Base-by-base conservation (phyloP, 2,797 vertebrate species). In the Muraenolepis orangiensis region DNA sequence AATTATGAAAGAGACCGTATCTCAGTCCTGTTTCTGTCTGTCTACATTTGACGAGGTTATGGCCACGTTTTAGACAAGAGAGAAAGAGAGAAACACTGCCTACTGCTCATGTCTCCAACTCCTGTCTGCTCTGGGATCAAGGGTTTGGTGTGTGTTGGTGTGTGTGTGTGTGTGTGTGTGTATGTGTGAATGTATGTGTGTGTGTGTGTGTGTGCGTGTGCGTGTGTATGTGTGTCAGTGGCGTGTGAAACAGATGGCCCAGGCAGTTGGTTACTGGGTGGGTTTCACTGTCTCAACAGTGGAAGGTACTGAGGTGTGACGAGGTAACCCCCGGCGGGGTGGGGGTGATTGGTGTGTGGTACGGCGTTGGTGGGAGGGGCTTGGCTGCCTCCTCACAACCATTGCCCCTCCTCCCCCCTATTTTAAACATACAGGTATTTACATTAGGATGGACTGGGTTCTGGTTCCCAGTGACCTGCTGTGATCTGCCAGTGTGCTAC, bases 241-340 rank as follows among this genome's bases (percentile, higher is more conserved):
- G 32, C 78, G 57, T 81, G 78, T 84, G 78, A n/a, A 85, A 80
- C 84, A 86, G 77, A 87, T 88, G 84, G 76, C 28, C 31, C 66
- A 76, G 77, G 72, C 68, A 68, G 67, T 66, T 66, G 57, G 34
- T 74, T 67, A 30, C 31, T 66, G 76, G 76, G 72, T 70, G 34
- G 29, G 46, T 77, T 73, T 77, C 67, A 70, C 13, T 46, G 68
- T 57, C 67, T 36, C 68, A 34, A 46, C 64, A 71, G 30, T 46
- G 28, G 42, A 73, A 51, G 51, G 66, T 23, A 16, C 16, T 78
- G 38, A 66, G 76, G 73, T 69, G 32, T 69, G 28, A 11, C 23
- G 57, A 26, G 57, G 57, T 64, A 11, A 64, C 23, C 2, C 13
- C 40, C 69, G 38, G 74, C 76, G 57, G 34, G 30, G 71, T 71